These are phyloP conservation scores for Liparis tanakae DNA, from an alignment of 2,797 vertebrate genomes.

Conservation along the genomic window DNA sequence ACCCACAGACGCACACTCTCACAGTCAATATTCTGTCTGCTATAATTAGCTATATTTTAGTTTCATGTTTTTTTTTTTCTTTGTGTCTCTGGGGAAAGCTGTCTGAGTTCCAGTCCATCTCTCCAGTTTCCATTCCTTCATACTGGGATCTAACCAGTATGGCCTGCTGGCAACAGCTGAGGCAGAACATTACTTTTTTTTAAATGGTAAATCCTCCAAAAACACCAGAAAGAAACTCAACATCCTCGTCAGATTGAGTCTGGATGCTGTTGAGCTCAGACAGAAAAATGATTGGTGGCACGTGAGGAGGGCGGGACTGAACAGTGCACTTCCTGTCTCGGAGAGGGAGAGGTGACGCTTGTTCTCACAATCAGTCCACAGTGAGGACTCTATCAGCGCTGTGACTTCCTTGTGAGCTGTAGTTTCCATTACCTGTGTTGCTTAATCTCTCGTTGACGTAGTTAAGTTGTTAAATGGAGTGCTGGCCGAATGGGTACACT, in stretches of 20 bases:
- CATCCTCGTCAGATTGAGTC: not conserved
- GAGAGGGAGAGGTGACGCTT: not conserved
- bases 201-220: constrained; percentile 6
- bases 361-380: constrained; percentile 5
- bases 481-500: too few relatives aligned
- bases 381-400: constrained; percentile 23
- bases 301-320: not conserved
- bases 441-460: not conserved
- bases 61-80: constrained; percentile 24
- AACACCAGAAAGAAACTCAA: constrained; percentile 9
- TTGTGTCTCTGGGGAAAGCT: constrained; percentile 30
- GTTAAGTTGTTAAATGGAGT: too few relatives aligned
- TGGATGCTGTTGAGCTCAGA: not conserved
- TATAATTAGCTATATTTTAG: constrained; percentile 35
- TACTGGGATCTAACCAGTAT: constrained; percentile 44
- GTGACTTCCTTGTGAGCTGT: constrained; percentile 1
- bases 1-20: constrained; percentile 14
- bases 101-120: constrained; percentile 19
- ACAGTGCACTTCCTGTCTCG: constrained; percentile 9
- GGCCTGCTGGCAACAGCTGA: constrained; percentile 4
- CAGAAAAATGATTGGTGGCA: constrained; percentile 8
- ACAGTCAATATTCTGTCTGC: constrained; percentile 28
- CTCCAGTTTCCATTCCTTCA: constrained; percentile 42
- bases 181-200: constrained; percentile 9
- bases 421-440: constrained; percentile 34